Base-by-base conservation (phyloP, 2,888 invertebrate genomes). In the Tipula vernalis region DNA sequence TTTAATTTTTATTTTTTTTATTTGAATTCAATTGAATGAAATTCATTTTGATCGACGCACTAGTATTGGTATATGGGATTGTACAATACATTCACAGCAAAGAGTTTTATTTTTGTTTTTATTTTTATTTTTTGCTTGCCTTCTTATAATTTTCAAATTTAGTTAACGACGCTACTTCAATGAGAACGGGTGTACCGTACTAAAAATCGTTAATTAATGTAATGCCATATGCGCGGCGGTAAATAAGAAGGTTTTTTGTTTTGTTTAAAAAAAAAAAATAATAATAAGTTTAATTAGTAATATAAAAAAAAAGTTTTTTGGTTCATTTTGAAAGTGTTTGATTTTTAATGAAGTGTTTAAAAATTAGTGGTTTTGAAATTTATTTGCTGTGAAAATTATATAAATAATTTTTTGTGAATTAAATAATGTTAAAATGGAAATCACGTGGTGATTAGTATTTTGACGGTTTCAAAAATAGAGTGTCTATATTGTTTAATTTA, bases 141-240 rank as follows among this genome's bases (percentile, higher is more conserved):
- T 71, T 71, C 71, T 71, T 71, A 71, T 71, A 71, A 71, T 71
- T 71, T 71, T 71, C 71, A 71, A 71, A 71, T 86, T 86, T 57
- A 86, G 86, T 86, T 86, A 57, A 86, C 86, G 51, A 86, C 86
- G 57, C 51, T 86, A 86, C 51, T 51, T 86, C 86, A 57, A 51
- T 51, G 51, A 42, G 86, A 39, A 39, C 86, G 86, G 86, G 42
- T 86, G 86, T 86, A 86, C 86, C 71, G 71, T 71, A 71, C 71
- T 36, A 86, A 71, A 57, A 86, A 57, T 51, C 57, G 36, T 36
- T 28, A 39, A 51, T 39, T 86, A n/a, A 51, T 86, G 86, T 51
- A 39, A 86, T 86, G 57, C 86, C 86, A 86, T 86, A 86, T 86
- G 86, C 86, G 86, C 86, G 86, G 51, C 86, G 86, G 57, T 57